A percentile compares a stretch with the other conserved stretches of the same genome.
phyloP scores from a whole-genome alignment of 2,888 invertebrate genomes.

The Synanthedon andrenaeformis region DNA sequence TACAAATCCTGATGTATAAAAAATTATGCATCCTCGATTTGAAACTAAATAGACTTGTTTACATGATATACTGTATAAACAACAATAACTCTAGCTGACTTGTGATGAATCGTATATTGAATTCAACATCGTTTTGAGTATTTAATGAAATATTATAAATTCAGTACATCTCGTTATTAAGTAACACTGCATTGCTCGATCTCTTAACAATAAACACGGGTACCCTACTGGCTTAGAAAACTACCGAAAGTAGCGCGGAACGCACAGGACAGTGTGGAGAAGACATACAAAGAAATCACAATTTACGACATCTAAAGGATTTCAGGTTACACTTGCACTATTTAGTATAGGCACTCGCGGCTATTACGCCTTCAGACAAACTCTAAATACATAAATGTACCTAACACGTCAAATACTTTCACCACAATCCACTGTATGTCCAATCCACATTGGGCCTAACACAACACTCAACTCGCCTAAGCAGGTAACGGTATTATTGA shows the following conservation, averaged over 20 bases:
- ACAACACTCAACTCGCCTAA: constrained; percentile 1
- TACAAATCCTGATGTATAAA: constrained; percentile 65
- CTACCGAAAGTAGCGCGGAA: constrained; percentile 7
- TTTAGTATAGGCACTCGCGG: constrained; percentile 24
- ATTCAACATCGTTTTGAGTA: constrained; percentile 42
- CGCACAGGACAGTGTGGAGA: constrained; percentile 18
- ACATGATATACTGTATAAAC: constrained; percentile 30
- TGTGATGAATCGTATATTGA: constrained; percentile 53
- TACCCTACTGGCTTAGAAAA: constrained; percentile 1
- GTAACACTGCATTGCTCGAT: not conserved
- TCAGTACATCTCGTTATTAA: not conserved
- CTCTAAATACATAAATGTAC: constrained; percentile 3
- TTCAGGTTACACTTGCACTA: constrained; percentile 17
- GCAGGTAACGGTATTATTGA: not conserved
- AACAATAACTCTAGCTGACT: constrained; percentile 36
- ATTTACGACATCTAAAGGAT: constrained; percentile 10
- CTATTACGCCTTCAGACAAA: constrained; percentile 15
- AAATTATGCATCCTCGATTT: constrained; percentile 61
- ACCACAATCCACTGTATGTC: constrained; percentile 19
- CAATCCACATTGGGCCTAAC: constrained; percentile 19
- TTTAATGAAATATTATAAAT: constrained; percentile 25
- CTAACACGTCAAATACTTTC: not conserved
- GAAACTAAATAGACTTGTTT: constrained; percentile 48
- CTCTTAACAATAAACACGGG: not conserved
- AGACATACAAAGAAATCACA: constrained; percentile 22